These are phyloP conservation scores for Petaurus breviceps DNA, from an alignment of 2,113 vertebrate genomes.

Conservation along the genomic window DNA sequence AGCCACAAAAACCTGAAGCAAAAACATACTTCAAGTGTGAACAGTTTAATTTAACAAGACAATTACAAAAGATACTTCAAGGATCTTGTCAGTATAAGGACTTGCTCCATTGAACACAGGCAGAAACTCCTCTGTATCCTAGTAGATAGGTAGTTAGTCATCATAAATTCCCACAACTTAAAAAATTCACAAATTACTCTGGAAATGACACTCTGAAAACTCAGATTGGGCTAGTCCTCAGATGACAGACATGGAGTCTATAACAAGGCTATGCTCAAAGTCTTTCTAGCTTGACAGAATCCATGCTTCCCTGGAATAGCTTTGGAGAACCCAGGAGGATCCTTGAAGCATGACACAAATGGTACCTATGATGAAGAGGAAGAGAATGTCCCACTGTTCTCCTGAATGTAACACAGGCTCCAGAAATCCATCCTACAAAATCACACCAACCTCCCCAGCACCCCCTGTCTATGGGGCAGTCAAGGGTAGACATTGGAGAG, in stretches of 20 bases:
- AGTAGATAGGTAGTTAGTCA: not conserved
- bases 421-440: not conserved
- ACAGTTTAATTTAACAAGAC: not conserved
- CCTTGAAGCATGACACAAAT: not conserved
- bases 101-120: not conserved
- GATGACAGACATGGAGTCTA: not conserved
- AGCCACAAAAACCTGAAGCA: not conserved
- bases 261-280: not conserved
- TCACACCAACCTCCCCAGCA: not conserved
- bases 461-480: not conserved
- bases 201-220: not conserved
- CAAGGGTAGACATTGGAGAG: not conserved
- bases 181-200: not conserved
- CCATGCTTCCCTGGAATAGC: not conserved
- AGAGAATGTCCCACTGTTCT: not conserved
- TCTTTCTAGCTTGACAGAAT: not conserved
- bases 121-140: not conserved
- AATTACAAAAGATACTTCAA: not conserved
- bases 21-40: not conserved
- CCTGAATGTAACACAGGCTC: not conserved
- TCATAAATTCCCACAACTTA: not conserved
- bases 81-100: not conserved
- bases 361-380: not conserved
- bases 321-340: not conserved
- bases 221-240: not conserved